Evolutionary conservation across 2,888 invertebrate genomes (phyloP).

Genomic region (Aleiodes alternator): DNA sequence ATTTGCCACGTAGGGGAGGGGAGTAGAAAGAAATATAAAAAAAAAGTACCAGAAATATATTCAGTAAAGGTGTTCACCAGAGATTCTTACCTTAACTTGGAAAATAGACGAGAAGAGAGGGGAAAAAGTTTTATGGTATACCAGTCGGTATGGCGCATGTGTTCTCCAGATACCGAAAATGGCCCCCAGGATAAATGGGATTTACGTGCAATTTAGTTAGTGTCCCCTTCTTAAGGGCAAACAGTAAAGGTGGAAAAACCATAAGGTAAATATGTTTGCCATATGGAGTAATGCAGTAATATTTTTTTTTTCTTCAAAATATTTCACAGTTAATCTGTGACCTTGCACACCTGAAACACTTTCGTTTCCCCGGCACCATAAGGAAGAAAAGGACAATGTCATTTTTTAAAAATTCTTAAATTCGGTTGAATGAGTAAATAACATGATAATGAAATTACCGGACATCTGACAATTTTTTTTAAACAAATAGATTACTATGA

Average conservation of each 20-base stretch:
- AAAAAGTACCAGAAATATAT: slow-evolving; percentile 15
- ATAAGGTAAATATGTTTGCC: slow-evolving; percentile 55
- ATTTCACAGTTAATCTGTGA: background rate
- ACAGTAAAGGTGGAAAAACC: slow-evolving; percentile 48
- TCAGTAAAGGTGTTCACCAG: slow-evolving; percentile 20
- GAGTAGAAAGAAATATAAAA: background rate
- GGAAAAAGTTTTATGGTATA: slow-evolving; percentile 26
- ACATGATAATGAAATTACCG: no score
- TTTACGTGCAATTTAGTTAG: slow-evolving; percentile 62
- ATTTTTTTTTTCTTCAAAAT: background rate
- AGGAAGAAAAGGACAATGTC: background rate
- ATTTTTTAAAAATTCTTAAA: no score
- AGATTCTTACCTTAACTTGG: slow-evolving; percentile 10
- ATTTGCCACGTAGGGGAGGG: background rate
- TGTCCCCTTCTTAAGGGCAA: slow-evolving; percentile 37
- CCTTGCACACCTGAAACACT: background rate
- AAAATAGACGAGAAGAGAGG: slow-evolving; percentile 12
- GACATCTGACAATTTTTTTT: no score
- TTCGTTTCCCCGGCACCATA: background rate
- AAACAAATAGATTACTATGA: no score
- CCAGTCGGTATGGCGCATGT: slow-evolving; percentile 57
- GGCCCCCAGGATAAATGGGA: slow-evolving; percentile 56
- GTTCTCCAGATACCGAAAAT: slow-evolving; percentile 60
- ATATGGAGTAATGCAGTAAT: slow-evolving; percentile 53
- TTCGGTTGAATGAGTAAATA: no score